Evolutionary conservation across 2,888 invertebrate genomes (phyloP), one percentile per base, ranked within the genome.

Genomic region (Amphimallon solstitiale): DNA sequence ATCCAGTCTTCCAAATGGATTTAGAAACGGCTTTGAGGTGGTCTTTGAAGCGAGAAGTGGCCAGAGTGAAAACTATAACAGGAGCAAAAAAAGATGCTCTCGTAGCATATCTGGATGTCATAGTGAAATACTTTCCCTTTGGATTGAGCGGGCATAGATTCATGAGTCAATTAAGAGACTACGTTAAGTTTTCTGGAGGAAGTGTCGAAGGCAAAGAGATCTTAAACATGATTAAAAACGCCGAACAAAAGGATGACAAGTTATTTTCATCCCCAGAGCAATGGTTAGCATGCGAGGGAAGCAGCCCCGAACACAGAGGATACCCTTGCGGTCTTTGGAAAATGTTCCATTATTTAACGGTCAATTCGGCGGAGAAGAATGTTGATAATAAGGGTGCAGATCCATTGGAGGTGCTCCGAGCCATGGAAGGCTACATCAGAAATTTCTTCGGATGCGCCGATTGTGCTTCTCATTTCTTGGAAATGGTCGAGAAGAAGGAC

Each of bases 281-380:
- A n/a, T 98, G 92, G 89, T 82, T 92, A 35, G 91, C 90, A 1
- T 99, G 98, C 78, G 86, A 85, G 73, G 95, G 96, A 7, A 95
- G 95, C 73, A 85, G 87, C 63, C 82, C 88, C 0, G 85, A 86
- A 67, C 89, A 87, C 74, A 86, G 98, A 54, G 97, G 97, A 9
- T 98, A 94, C 80, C 93, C 97, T 0, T 99, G 98, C 82, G 92
- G 96, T 0, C 84, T 99, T 34, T 99, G 99, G 99, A 92, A 90
- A 10, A 83, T 97, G 73, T 99, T 97, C 79, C 99, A 99, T 78
- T 92, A 91, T 37, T 82, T 99, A 63, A 94, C 95, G 0, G 93
- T 97, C 0, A 90, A 90, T 78, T 90, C 93, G 9, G 87, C 86
- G 21, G 74, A 75, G 49, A 70, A 67, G 21, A 74, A 75, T 19